Conservation (phyloP, 1,140 invertebrate species). For the Anoplophora glabripennis region DNA sequence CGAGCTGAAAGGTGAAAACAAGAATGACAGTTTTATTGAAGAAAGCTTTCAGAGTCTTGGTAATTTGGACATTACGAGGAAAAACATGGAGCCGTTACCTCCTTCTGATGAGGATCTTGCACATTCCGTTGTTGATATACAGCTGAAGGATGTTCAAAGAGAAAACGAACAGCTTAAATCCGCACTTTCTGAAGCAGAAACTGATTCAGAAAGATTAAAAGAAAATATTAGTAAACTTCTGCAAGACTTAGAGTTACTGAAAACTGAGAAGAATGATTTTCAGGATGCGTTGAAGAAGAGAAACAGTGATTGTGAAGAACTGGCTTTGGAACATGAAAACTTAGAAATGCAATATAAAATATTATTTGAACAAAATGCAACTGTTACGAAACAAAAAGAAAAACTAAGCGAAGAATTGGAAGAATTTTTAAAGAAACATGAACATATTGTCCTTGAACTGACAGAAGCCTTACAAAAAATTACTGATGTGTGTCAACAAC, state of each 20-base stretch:
- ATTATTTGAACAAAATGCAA: neutral
- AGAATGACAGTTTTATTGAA: conserved; percentile 29
- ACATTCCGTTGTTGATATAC: conserved; percentile 41
- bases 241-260: neutral
- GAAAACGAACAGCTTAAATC: conserved; percentile 30
- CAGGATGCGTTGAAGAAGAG: neutral
- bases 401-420: neutral
- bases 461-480: neutral
- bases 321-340: conserved; percentile 1
- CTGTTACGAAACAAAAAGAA: neutral
- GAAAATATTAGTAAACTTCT: neutral
- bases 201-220: neutral
- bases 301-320: neutral
- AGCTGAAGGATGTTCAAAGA: conserved; percentile 40
- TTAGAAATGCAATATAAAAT: neutral
- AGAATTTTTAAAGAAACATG: neutral
- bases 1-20: conserved; percentile 27
- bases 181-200: neutral
- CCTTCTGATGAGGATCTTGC: conserved; percentile 35
- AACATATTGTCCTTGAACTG: neutral
- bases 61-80: conserved; percentile 14
- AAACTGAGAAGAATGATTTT: neutral
- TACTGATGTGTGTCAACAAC: too few relatives aligned
- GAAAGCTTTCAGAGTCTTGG: conserved; percentile 19
- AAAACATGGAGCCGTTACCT: conserved; percentile 13